A percentile compares a stretch with the other conserved stretches of the same genome.
These are phyloP conservation scores for Pissodes strobi DNA, from an alignment of 1,140 invertebrate species.

Conservation along the genomic window DNA sequence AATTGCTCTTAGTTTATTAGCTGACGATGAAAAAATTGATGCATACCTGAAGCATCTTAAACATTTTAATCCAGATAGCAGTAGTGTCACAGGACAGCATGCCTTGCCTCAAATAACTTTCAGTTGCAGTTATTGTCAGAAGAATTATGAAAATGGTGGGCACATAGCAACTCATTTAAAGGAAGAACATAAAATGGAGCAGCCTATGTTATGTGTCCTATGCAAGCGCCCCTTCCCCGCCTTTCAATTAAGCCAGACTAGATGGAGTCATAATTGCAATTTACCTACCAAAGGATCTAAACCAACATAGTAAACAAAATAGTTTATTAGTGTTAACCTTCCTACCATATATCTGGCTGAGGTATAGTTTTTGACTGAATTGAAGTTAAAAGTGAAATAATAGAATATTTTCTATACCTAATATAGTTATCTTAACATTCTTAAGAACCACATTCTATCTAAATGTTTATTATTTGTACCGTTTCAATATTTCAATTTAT, in stretches of 20 bases:
- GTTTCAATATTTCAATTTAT: no score
- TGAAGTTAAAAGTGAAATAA: no score
- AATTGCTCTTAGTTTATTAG: conserved; percentile 4
- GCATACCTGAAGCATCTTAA: conserved; percentile 26
- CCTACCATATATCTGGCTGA: no score
- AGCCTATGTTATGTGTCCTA: conserved; percentile 28
- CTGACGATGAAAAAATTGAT: conserved; percentile 11
- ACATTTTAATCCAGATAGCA: conserved; percentile 6
- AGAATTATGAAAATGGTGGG: conserved; percentile 11
- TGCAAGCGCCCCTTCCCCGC: conserved; percentile 24
- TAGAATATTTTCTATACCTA: no score
- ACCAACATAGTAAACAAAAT: no score
- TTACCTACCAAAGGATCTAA: no score
- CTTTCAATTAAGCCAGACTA: conserved; percentile 2
- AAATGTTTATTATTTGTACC: no score
- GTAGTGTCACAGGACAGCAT: neutral
- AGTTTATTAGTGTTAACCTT: no score
- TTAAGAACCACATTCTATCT: no score
- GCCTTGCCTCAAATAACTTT: conserved; percentile 27
- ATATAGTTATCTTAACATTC: no score
- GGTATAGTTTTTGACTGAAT: no score
- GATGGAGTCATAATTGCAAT: conserved; percentile 30
- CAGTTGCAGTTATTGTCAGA: conserved; percentile 31
- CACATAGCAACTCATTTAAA: conserved; percentile 26
- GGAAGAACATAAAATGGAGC: conserved; percentile 34